Base-by-base conservation (phyloP, 2,113 vertebrate genomes). In the Takifugu flavidus region DNA sequence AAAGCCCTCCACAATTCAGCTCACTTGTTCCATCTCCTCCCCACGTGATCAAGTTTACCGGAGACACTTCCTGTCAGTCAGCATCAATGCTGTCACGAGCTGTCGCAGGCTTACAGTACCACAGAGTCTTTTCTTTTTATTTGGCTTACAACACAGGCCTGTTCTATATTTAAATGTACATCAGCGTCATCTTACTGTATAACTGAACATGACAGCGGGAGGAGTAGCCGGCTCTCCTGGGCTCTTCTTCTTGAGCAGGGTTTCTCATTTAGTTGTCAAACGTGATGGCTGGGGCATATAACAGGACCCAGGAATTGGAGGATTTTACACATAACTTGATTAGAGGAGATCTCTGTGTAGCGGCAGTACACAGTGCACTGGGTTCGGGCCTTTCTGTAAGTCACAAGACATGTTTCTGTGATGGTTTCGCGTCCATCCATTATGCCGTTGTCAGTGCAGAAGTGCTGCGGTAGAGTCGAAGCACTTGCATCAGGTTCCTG, bases 1-100 rank as follows among this genome's bases (percentile, higher is more conserved):
- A 86, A 80, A 79, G 70, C 64, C 34, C 82, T 83, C 86, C 79
- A 79, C 6, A 6, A 39, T 49, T 39, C 51, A 60, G 12, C 13
- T 25, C 34, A 26, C 45, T 61, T 62, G 27, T 65, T 59, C 61
- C 25, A 58, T 49, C 53, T 51, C 14, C 62, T 56, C 28, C 7
- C 8, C 11, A 0, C 44, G 2, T 63, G 29, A 39, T 56, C 53
- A 26, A 49, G 8, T 56, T 55, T 51, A 14, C 20, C 59, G 4
- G 11, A 67, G 49, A 65, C 1, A 25, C 53, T 44, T 47, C 42
- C 29, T 54, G 5, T 51, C 43, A 46, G 25, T 67, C 8, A 53
- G 4, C 45, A 28, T 59, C 65, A 65, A 12, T 53, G 47, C 62
- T 15, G 39, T 54, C 28, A 27, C 13, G 13, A 27, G 20, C 20